These are phyloP conservation scores for Malurus alboscapulatus DNA, from an alignment of 2,113 vertebrate species.

Conservation along the genomic window DNA sequence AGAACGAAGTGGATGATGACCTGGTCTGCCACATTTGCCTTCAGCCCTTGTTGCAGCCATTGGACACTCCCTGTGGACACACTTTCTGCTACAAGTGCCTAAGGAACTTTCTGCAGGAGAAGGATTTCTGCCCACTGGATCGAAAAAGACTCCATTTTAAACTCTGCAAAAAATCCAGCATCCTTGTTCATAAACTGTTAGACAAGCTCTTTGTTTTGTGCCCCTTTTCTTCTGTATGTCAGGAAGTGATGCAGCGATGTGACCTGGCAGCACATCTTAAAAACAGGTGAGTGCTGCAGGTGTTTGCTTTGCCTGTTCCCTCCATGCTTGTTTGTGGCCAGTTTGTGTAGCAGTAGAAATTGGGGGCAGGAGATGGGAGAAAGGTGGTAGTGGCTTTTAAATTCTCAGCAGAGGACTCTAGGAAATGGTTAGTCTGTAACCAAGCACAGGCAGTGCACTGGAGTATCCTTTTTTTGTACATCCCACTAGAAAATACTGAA, in stretches of 20 bases:
- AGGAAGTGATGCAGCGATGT: conserved; percentile 93
- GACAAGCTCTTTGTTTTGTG: conserved; percentile 94
- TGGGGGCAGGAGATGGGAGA: neutral
- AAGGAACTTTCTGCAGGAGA: conserved; percentile 93
- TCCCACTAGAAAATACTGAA: neutral
- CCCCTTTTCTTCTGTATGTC: conserved; percentile 85
- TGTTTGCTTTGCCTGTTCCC: neutral
- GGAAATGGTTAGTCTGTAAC: neutral
- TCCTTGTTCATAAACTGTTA: conserved; percentile 96
- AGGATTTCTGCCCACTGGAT: conserved; percentile 96
- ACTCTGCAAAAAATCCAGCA: conserved; percentile 93
- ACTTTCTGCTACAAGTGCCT: conserved; percentile 99
- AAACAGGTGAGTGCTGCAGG: conserved; percentile 82
- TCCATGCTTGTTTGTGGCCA: accelerated
- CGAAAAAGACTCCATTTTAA: conserved; percentile 91
- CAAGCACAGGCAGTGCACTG: neutral
- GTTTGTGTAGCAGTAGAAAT: neutral
- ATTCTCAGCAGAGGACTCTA: neutral
- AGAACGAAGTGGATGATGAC: conserved; percentile 95
- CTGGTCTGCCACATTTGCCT: conserved; percentile 99
- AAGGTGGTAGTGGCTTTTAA: neutral
- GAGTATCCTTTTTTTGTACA: neutral
- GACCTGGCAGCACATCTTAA: conserved; percentile 96
- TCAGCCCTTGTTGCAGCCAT: conserved; percentile 93
- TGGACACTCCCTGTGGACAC: conserved; percentile 96